Base-by-base conservation (phyloP, 2,888 invertebrate species). In the Bellardia pandia region DNA sequence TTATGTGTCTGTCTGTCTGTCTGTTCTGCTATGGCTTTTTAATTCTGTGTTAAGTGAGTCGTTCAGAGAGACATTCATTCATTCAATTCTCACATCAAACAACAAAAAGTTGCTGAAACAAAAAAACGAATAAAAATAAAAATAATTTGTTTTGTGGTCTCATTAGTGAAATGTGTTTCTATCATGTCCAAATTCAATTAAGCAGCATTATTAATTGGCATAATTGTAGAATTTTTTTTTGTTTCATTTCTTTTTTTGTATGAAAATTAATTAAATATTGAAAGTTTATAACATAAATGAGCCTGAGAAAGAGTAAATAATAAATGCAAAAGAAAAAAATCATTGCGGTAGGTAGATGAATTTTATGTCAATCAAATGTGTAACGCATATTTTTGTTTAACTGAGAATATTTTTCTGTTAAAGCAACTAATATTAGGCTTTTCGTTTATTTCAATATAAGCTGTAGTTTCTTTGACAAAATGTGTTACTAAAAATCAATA, bases 121-220 rank as follows among this genome's bases (percentile, higher is more conserved):
- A 45, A 45, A 45, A 13, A 45, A 42, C 7, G 7, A 11, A 68
- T 23, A 77, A 58, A 56, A 56, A 83, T 62, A 78, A 72, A 78
- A 85, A 75, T 85, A 78, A 87, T 87, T 87, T 85, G 85, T 81
- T 81, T 85, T 85, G 85, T 81, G 85, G 80, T 87, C 78, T 87
- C 85, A 87, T 87, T 87, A 82, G 85, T 71, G 85, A 87, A 87
- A 85, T 85, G 75, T 87, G 48, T 85, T 87, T 69, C 69, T 85
- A 75, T 82, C 87, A 79, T 87, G 87, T 85, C 81, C 85, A 81
- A 78, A 78, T 81, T 85, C 87, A 87, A 87, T 87, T 87, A 87
- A 87, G 75, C 75, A 75, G 14, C 48, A 66, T 87, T 82, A 87
- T 87, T 87, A 87, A 87, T 87, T 87, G 85, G 78, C 69, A 78